Percentiles rank a stretch among this genome's conserved stretches.
Conservation (phyloP, 2,113 vertebrate species). For the Macaca mulatta region DNA sequence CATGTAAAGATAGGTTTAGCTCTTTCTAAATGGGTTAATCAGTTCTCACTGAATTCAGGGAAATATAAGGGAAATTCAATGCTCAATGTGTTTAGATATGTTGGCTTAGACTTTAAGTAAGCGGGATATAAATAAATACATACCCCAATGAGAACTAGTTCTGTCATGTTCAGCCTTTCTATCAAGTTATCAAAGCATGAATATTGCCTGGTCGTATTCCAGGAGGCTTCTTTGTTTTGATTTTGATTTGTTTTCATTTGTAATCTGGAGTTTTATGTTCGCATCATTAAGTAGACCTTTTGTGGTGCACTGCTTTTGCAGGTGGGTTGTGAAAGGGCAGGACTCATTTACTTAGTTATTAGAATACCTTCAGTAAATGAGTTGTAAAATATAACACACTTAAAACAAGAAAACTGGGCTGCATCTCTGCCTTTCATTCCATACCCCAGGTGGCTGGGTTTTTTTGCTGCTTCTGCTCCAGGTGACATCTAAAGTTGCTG, state of each 20-base stretch:
- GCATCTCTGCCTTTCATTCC: background rate
- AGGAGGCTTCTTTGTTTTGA: background rate
- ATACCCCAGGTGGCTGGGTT: background rate
- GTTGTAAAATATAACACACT: background rate
- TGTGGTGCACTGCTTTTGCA: background rate
- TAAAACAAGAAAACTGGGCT: background rate
- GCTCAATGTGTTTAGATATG: constrained; percentile 14
- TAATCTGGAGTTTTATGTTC: background rate
- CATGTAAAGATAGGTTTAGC: constrained; percentile 78
- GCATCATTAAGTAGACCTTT: background rate
- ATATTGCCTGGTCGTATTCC: background rate
- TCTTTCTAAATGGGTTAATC: constrained; percentile 80
- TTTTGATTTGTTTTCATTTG: constrained; percentile 1
- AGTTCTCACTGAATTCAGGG: constrained; percentile 72
- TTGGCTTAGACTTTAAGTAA: constrained; percentile 41
- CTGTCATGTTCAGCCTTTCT: background rate
- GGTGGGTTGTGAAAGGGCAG: background rate
- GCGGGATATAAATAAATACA: constrained; percentile 26
- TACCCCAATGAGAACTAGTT: background rate
- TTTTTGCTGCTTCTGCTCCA: background rate
- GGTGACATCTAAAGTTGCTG: background rate
- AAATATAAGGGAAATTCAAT: constrained; percentile 56
- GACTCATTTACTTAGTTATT: background rate
- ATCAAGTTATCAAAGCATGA: background rate
- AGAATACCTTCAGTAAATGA: background rate